Evolutionary conservation across 2,797 vertebrate species (phyloP).

Genomic region (Channallabes apus): DNA sequence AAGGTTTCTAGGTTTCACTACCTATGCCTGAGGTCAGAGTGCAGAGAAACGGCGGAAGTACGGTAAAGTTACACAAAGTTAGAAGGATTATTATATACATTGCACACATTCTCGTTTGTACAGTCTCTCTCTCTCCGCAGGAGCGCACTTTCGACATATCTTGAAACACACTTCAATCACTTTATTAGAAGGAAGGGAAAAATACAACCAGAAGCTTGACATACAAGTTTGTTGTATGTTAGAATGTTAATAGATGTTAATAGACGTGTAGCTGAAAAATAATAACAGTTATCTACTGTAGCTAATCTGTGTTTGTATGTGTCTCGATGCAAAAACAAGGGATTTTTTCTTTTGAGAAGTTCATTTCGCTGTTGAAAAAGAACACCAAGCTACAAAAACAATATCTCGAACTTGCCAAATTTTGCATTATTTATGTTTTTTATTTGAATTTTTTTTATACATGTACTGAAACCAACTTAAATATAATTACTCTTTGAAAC

Average conservation of each 20-base stretch:
- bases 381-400: conserved; percentile 51
- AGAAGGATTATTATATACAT: not conserved
- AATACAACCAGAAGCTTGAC: not conserved
- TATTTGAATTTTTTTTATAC: conserved; percentile 75
- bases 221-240: conserved; percentile 20
- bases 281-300: conserved; percentile 59
- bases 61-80: not conserved
- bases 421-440: conserved; percentile 62
- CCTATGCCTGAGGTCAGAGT: not conserved
- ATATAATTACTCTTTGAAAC: conserved; percentile 27
- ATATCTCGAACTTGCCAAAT: conserved; percentile 75
- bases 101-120: not conserved
- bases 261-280: conserved; percentile 60
- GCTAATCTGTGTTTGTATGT: conserved; percentile 61
- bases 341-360: conserved; percentile 46
- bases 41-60: not conserved
- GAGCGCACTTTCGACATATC: conserved; percentile 19
- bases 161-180: conserved; percentile 48
- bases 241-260: conserved; percentile 51
- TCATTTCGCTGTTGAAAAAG: conserved; percentile 25
- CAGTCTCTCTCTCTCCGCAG: not conserved
- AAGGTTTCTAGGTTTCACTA: not conserved
- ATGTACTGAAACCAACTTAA: conserved; percentile 62
- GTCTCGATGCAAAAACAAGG: conserved; percentile 55
- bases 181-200: conserved; percentile 41